Percentiles rank a stretch among this genome's conserved stretches.
Evolutionary conservation across 1,140 invertebrate species (phyloP).

Genomic region (Bombus difficillimus): DNA sequence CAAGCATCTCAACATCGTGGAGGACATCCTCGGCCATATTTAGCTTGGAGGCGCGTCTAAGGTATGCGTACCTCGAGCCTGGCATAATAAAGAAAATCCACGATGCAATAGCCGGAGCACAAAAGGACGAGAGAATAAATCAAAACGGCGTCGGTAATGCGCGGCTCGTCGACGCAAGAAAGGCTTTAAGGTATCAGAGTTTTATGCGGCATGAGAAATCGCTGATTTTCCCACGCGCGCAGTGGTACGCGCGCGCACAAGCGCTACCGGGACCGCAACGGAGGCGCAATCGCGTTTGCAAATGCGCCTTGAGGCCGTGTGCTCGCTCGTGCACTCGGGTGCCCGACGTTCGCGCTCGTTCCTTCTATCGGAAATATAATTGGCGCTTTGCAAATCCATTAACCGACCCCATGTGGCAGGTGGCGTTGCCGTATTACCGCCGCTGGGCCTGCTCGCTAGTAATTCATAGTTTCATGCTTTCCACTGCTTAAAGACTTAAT

Average conservation of each 20-base stretch:
- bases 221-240: slow-evolving; percentile 77
- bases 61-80: not conserved
- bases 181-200: slow-evolving; percentile 41
- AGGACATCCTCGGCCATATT: not conserved
- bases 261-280: slow-evolving; percentile 58
- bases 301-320: slow-evolving; percentile 29
- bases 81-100: slow-evolving; percentile 47
- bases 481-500: slow-evolving; percentile 66
- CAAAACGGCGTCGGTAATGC: slow-evolving; percentile 67
- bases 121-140: slow-evolving; percentile 72
- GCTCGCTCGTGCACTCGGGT: not conserved
- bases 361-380: slow-evolving; percentile 70
- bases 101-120: slow-evolving; percentile 60
- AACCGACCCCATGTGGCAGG: slow-evolving; percentile 63
- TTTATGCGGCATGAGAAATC: slow-evolving; percentile 76
- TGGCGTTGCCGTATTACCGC: slow-evolving; percentile 62
- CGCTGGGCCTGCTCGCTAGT: slow-evolving; percentile 44
- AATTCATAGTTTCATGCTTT: slow-evolving; percentile 69
- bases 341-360: slow-evolving; percentile 1
- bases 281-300: slow-evolving; percentile 31
- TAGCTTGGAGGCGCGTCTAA: not conserved
- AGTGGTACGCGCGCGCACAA: slow-evolving; percentile 29
- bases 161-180: slow-evolving; percentile 48
- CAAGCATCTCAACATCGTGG: not conserved
- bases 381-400: slow-evolving; percentile 71